Evolutionary conservation across 2,888 invertebrate species (phyloP).

Genomic region (Chloromyia formosa): DNA sequence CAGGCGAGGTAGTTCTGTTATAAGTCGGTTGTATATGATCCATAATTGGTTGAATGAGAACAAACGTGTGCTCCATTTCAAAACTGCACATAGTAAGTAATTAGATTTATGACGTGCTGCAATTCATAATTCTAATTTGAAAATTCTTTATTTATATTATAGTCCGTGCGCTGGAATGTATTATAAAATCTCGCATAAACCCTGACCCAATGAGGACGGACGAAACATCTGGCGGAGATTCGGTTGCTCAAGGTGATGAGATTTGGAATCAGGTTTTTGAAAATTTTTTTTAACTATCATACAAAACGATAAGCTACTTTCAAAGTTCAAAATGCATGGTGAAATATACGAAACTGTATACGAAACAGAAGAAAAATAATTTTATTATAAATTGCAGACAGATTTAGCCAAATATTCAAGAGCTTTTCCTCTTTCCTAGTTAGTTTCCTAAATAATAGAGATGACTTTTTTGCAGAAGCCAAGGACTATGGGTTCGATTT

Average conservation of each 20-base stretch:
- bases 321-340: background rate
- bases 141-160: constrained; percentile 15
- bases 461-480: too few relatives aligned
- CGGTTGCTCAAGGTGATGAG: constrained; percentile 1
- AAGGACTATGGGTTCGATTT: too few relatives aligned
- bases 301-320: background rate
- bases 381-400: too few relatives aligned
- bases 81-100: constrained; percentile 46
- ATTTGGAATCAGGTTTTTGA: constrained; percentile 42
- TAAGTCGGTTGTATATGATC: constrained; percentile 46
- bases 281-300: constrained; percentile 16
- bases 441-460: too few relatives aligned
- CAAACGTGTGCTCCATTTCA: constrained; percentile 45
- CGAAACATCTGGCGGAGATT: background rate
- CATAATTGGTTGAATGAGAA: constrained; percentile 48
- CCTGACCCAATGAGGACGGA: constrained; percentile 42
- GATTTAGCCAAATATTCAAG: too few relatives aligned
- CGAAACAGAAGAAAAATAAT: too few relatives aligned
- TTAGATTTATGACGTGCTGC: background rate
- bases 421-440: too few relatives aligned
- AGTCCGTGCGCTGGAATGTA: constrained; percentile 42
- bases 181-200: constrained; percentile 42
- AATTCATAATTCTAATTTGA: background rate
- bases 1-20: constrained; percentile 47
- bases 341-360: background rate